A percentile compares a stretch with the other conserved stretches of the same genome.
phyloP scores from a whole-genome alignment of 1,140 invertebrate species.

The Caenorhabditis brenneri region DNA sequence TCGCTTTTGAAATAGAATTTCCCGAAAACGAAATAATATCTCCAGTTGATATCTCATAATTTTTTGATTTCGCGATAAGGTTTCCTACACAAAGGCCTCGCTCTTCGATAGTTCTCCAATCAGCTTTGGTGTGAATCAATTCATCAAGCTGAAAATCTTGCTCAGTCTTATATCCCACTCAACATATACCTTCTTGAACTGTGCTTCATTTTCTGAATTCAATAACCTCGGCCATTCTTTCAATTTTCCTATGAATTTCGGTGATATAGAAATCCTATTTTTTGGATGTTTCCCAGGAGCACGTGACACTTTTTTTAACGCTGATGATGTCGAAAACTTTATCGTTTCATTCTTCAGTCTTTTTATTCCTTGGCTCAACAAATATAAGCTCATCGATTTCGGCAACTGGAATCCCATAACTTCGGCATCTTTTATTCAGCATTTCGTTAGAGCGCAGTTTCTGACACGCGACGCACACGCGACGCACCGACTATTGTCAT shows the following conservation, averaged over 20 bases:
- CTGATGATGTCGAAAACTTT: background rate
- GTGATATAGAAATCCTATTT: slow-evolving; percentile 7
- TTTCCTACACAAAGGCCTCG: background rate
- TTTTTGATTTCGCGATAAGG: background rate
- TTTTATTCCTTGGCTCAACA: too few species aligned
- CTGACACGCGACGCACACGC: slow-evolving; percentile 30
- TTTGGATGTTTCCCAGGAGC: background rate
- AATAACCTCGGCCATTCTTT: slow-evolving; percentile 29
- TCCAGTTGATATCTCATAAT: background rate
- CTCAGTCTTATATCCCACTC: background rate
- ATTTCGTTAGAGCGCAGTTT: background rate
- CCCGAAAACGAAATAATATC: background rate
- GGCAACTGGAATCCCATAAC: too few species aligned
- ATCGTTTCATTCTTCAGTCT: too few species aligned
- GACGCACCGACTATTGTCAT: background rate
- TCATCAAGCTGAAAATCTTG: slow-evolving; percentile 18
- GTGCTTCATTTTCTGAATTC: background rate
- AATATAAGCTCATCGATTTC: too few species aligned
- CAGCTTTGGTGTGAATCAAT: background rate
- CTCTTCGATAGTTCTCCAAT: slow-evolving; percentile 11
- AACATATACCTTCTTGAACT: background rate
- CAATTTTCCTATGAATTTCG: background rate
- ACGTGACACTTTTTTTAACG: background rate
- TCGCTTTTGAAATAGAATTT: background rate
- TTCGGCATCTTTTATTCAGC: too few species aligned